Percentiles rank a stretch among this genome's conserved stretches.
These are phyloP conservation scores for Luffia ferchaultella DNA, from an alignment of 2,888 invertebrate species.

Conservation along the genomic window DNA sequence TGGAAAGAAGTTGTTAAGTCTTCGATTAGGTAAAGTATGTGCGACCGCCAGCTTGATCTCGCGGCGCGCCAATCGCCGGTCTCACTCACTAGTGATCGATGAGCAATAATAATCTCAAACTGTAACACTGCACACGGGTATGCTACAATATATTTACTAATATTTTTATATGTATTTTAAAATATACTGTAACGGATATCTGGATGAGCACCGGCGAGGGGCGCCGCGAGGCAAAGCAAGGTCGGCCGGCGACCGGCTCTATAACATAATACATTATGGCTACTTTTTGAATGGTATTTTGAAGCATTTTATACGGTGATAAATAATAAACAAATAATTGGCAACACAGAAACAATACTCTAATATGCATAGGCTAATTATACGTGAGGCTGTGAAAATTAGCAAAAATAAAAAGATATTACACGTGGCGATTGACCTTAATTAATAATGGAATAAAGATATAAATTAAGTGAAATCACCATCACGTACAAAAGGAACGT, in stretches of 20 bases:
- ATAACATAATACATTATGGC: slow-evolving; percentile 58
- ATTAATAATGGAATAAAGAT: slow-evolving; percentile 16
- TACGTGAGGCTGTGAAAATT: slow-evolving; percentile 64
- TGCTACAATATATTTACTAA: slow-evolving; percentile 41
- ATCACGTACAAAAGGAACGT: neutral
- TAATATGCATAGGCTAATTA: slow-evolving; percentile 66
- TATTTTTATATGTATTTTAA: slow-evolving; percentile 67
- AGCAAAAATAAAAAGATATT: slow-evolving; percentile 54
- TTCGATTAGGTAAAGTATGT: slow-evolving; percentile 29
- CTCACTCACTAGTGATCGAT: slow-evolving; percentile 13
- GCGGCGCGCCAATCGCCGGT: neutral
- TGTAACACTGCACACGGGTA: slow-evolving; percentile 26
- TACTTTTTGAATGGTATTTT: slow-evolving; percentile 64
- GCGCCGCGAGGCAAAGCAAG: too few relatives aligned
- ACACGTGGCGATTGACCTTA: slow-evolving; percentile 53
- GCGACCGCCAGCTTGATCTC: neutral
- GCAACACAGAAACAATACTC: slow-evolving; percentile 64
- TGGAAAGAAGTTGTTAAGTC: slow-evolving; percentile 46
- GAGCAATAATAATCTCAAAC: slow-evolving; percentile 44
- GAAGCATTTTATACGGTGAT: slow-evolving; percentile 53
- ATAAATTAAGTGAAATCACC: neutral
- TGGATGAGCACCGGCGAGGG: slow-evolving; percentile 16
- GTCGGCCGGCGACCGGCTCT: slow-evolving; percentile 14
- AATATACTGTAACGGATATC: slow-evolving; percentile 61
- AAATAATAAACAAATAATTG: slow-evolving; percentile 40